Percentiles rank a stretch among this genome's conserved stretches.
Evolutionary conservation across 2,113 vertebrate genomes (phyloP).

Genomic region (Entomyzon cyanotis): DNA sequence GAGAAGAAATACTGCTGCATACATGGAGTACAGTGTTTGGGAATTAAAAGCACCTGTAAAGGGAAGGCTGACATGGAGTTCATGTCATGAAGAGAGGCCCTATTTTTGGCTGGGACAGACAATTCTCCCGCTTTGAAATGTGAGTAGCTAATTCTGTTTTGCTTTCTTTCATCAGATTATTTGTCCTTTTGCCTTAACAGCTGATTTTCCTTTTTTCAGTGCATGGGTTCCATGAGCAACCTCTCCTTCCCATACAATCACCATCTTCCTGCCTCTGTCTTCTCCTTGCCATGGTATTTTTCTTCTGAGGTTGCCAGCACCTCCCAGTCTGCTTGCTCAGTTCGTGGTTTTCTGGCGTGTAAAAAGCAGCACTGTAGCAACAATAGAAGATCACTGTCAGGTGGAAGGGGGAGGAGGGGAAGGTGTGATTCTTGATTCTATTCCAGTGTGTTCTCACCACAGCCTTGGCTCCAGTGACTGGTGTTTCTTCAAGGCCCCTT

Average conservation of each 20-base stretch:
- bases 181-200: constrained; percentile 22
- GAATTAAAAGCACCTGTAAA: constrained; percentile 20
- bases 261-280: background rate
- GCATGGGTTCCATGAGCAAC: background rate
- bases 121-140: background rate
- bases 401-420: constrained; percentile 26
- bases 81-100: background rate
- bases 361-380: constrained; percentile 48
- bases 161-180: background rate
- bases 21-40: background rate
- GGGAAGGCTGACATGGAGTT: background rate
- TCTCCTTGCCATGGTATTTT: background rate
- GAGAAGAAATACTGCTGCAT: background rate
- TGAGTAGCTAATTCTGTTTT: background rate
- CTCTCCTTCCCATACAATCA: background rate
- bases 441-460: constrained; percentile 64
- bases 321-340: constrained; percentile 41
- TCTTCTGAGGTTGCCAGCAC: constrained; percentile 20
- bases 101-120: background rate
- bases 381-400: constrained; percentile 58
- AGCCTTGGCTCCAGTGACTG: constrained; percentile 49
- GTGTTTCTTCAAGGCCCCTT: constrained; percentile 57
- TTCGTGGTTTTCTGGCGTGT: constrained; percentile 14
- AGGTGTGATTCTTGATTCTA: constrained; percentile 64
- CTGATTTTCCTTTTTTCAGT: background rate